phyloP scores from a whole-genome alignment of 2,888 invertebrate genomes.

The Antitype chi region DNA sequence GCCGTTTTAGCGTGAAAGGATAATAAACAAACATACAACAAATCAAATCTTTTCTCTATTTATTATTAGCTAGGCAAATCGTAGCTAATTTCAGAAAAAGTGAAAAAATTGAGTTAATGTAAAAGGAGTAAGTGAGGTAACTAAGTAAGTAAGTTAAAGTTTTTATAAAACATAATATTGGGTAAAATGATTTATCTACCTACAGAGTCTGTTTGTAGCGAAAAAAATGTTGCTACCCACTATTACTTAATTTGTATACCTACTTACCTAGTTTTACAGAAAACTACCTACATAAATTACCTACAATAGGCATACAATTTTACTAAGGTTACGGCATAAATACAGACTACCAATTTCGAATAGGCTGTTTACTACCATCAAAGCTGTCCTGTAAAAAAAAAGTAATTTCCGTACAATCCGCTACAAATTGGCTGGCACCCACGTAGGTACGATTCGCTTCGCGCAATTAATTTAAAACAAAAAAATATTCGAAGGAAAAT shows the following conservation, averaged over 20 bases:
- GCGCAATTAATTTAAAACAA: constrained; percentile 1
- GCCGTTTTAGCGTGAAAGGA: no score
- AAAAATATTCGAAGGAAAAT: constrained; percentile 12
- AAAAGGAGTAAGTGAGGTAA: no score
- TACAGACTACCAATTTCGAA: neutral
- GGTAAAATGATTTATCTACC: neutral
- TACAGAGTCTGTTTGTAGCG: neutral
- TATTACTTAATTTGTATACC: no score
- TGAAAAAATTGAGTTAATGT: no score
- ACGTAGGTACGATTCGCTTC: constrained; percentile 7
- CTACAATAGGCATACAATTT: neutral
- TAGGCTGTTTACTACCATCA: constrained; percentile 5
- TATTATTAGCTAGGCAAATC: neutral
- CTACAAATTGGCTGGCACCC: constrained; percentile 16
- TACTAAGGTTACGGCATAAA: neutral
- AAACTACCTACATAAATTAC: no score
- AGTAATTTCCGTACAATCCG: constrained; percentile 34
- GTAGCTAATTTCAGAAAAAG: neutral
- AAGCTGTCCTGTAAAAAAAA: neutral
- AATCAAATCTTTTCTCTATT: no score
- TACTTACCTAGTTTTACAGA: no score
- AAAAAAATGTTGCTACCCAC: no score
- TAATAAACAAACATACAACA: no score
- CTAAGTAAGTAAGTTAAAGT: no score
- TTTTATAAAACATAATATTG: neutral